These are phyloP conservation scores for Sarcophaga peregrina DNA, from an alignment of 1,140 invertebrate genomes.

Conservation along the genomic window DNA sequence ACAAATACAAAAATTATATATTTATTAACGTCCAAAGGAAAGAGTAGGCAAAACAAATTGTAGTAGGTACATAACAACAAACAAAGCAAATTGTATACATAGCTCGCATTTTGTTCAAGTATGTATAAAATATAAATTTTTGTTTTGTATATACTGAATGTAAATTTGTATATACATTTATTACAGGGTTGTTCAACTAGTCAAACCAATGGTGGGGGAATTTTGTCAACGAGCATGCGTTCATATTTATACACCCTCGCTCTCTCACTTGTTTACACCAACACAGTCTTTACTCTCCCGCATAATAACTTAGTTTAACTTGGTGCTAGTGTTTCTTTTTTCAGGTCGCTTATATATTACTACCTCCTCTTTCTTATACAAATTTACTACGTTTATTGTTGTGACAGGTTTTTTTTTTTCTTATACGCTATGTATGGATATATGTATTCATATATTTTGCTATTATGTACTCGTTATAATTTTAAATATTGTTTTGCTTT, in stretches of 20 bases:
- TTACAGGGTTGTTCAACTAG: constrained; percentile 12
- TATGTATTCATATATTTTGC: background rate
- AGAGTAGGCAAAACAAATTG: background rate
- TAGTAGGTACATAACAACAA: background rate
- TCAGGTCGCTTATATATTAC: constrained; percentile 6
- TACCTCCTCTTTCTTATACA: background rate
- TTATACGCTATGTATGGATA: background rate
- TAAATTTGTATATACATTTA: background rate
- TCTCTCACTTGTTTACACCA: background rate
- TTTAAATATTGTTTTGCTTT: background rate
- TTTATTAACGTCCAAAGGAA: background rate
- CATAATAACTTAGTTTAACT: background rate
- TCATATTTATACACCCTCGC: background rate
- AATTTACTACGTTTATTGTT: constrained; percentile 33
- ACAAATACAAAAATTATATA: background rate
- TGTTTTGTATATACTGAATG: background rate
- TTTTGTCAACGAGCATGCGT: background rate
- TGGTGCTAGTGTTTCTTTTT: background rate
- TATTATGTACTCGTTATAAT: background rate
- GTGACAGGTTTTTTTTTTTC: constrained; percentile 31
- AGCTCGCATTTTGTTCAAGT: background rate
- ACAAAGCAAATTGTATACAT: constrained; percentile 6
- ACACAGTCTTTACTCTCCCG: background rate
- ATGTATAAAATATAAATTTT: background rate
- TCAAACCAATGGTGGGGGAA: background rate